These are phyloP conservation scores for Thalassaphorura encarpata DNA, from an alignment of 1,140 invertebrate species.

Conservation along the genomic window DNA sequence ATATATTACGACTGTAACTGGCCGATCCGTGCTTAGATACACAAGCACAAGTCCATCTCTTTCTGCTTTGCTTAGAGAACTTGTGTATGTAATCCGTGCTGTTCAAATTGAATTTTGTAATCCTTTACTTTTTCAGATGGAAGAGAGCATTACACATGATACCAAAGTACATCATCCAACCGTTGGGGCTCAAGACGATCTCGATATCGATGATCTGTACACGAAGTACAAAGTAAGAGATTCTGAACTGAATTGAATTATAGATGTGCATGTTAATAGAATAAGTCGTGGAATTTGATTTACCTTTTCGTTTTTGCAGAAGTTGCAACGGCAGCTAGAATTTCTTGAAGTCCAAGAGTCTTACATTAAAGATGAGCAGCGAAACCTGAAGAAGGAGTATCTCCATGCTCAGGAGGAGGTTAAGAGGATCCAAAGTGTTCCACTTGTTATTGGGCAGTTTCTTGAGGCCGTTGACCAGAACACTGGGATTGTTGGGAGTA, in stretches of 20 bases:
- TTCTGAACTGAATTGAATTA: neutral
- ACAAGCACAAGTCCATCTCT: no score
- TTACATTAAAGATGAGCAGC: constrained; percentile 97
- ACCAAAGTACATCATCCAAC: neutral
- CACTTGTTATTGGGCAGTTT: constrained; percentile 95
- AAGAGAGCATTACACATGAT: neutral
- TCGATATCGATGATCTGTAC: constrained; percentile 83
- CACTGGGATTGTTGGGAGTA: constrained; percentile 82
- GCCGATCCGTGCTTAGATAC: no score
- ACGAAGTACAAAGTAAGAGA: constrained; percentile 76
- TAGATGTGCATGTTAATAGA: neutral
- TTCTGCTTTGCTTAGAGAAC: no score
- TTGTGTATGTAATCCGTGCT: no score
- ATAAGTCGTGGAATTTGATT: neutral
- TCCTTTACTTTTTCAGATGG: no score
- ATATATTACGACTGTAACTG: no score
- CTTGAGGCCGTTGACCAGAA: constrained; percentile 97
- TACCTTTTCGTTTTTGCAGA: constrained; percentile 45
- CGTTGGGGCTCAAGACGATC: constrained; percentile 50
- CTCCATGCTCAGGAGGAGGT: constrained; percentile 96
- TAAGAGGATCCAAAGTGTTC: constrained; percentile 94
- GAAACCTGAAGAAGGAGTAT: constrained; percentile 95
- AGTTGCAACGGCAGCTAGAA: constrained; percentile 89
- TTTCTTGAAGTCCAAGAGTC: constrained; percentile 96
- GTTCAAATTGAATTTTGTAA: no score